phyloP scores from a whole-genome alignment of 2,888 invertebrate genomes.

The Therioaphis trifolii region DNA sequence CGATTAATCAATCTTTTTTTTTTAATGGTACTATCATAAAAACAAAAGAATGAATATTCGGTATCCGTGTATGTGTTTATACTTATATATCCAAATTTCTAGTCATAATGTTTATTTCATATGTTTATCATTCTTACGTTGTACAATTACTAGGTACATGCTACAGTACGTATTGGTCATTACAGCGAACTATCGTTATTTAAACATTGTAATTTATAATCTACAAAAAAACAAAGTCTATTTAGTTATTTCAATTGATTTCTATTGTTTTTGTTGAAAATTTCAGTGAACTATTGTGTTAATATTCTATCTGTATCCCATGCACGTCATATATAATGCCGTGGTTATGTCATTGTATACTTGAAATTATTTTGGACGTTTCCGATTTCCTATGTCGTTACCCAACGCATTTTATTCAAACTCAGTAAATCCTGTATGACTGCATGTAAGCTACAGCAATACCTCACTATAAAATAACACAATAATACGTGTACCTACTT shows the following conservation, averaged over 20 bases:
- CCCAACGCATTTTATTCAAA: no score
- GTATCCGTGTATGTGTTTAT: background rate
- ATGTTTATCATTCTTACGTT: slow-evolving; percentile 6
- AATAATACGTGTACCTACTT: no score
- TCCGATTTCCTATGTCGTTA: no score
- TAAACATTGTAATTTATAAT: slow-evolving; percentile 30
- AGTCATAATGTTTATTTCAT: background rate
- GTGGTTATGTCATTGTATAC: no score
- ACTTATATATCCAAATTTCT: background rate
- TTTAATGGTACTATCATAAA: slow-evolving; percentile 18
- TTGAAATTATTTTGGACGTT: no score
- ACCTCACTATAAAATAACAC: no score
- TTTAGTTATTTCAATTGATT: background rate
- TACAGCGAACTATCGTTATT: background rate
- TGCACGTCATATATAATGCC: no score
- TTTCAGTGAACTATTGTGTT: background rate
- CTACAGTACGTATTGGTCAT: background rate
- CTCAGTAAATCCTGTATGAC: no score
- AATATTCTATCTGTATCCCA: background rate
- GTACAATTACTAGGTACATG: background rate
- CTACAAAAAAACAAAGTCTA: background rate
- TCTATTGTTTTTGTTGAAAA: background rate
- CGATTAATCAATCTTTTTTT: background rate
- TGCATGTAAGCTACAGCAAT: no score
- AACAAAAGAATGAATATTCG: slow-evolving; percentile 27